Evolutionary conservation across 2,797 vertebrate genomes (phyloP).

Genomic region (Anniella stebbinsi): DNA sequence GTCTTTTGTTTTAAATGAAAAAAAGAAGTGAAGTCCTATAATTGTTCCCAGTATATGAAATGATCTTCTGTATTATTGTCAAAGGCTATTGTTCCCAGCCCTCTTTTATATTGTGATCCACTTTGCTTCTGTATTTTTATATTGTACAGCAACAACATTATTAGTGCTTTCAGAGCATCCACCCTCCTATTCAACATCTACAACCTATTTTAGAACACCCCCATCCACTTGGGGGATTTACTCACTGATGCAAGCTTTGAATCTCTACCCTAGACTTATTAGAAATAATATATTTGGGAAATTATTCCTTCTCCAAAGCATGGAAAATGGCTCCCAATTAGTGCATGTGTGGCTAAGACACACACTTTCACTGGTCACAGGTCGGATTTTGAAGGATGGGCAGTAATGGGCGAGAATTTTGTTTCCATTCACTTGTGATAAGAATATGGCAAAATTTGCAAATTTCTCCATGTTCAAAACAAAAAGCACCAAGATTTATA

Average conservation of each 20-base stretch:
- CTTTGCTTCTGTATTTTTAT: conserved; percentile 20
- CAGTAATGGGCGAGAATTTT: background rate
- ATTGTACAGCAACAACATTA: background rate
- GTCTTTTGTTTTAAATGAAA: conserved; percentile 40
- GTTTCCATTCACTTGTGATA: too few relatives aligned
- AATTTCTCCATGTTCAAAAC: too few relatives aligned
- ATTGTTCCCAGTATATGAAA: conserved; percentile 41
- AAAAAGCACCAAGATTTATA: too few relatives aligned
- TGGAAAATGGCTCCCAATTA: background rate
- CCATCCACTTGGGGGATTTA: background rate
- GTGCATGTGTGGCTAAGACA: background rate
- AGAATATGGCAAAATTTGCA: too few relatives aligned
- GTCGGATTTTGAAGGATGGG: background rate
- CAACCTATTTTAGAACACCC: conserved; percentile 35
- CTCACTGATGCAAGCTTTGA: background rate
- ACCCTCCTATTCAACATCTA: conserved; percentile 15
- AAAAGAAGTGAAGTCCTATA: conserved; percentile 31
- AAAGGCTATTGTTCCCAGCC: conserved; percentile 47
- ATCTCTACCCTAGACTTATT: background rate
- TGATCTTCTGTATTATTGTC: conserved; percentile 24
- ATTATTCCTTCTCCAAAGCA: background rate
- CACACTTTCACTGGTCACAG: background rate
- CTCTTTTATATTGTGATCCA: conserved; percentile 19
- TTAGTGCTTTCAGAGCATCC: conserved; percentile 39
- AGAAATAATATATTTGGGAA: background rate